A percentile compares a stretch with the other conserved stretches of the same genome.
Evolutionary conservation across 2,888 invertebrate species (phyloP).

Genomic region (Conchocele bisecta): DNA sequence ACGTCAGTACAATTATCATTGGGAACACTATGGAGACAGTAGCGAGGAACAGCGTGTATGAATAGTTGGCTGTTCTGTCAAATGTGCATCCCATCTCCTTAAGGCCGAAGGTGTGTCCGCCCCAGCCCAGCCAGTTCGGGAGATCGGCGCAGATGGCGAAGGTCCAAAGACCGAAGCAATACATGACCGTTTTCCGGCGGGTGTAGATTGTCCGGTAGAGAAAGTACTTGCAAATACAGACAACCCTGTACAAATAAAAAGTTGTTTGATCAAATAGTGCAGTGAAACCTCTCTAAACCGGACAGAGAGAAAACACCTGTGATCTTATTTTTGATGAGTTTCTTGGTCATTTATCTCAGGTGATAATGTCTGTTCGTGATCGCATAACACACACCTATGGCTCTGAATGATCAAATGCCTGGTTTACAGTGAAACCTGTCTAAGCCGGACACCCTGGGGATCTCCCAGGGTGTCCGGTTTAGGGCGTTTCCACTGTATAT

Average conservation of each 20-base stretch:
- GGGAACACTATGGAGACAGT: conserved; percentile 58
- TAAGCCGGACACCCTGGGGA: no score
- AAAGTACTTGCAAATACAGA: conserved; percentile 60
- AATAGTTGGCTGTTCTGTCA: conserved; percentile 62
- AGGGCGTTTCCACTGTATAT: no score
- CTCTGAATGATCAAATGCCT: no score
- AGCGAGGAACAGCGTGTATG: conserved; percentile 67
- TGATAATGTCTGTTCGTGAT: no score
- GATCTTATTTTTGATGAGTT: no score
- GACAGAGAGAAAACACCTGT: no score
- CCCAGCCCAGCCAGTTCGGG: conserved; percentile 71
- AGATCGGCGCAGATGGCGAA: conserved; percentile 55
- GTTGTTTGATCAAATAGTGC: no score
- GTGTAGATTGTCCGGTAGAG: conserved; percentile 60
- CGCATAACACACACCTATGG: no score
- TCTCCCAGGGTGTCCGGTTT: no score
- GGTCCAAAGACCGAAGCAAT: conserved; percentile 61
- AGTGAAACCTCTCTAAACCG: no score
- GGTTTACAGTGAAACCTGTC: no score
- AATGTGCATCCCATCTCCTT: conserved; percentile 71
- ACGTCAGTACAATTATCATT: conserved; percentile 56
- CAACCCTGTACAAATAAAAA: conserved; percentile 58
- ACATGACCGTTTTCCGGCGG: conserved; percentile 53
- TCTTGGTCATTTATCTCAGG: no score
- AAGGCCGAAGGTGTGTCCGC: conserved; percentile 67